Evolutionary conservation across 2,113 vertebrate species (phyloP).

Genomic region (Tragelaphus scriptus): DNA sequence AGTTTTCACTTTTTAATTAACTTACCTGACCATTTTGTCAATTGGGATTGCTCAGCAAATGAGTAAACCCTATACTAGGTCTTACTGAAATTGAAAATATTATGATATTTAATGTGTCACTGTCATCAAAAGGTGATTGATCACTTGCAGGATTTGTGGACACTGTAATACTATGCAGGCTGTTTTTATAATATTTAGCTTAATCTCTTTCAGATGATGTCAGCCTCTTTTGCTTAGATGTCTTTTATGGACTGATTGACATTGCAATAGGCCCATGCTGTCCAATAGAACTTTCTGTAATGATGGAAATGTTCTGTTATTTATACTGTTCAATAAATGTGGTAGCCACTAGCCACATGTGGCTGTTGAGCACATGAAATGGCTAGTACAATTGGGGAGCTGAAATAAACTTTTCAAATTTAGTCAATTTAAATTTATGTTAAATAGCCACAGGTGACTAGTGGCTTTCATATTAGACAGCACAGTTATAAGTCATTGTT

Average conservation of each 20-base stretch:
- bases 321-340: background rate
- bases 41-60: background rate
- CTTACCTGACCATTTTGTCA: constrained; percentile 2
- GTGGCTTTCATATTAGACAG: background rate
- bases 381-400: background rate
- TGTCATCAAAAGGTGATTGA: constrained; percentile 24
- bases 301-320: background rate
- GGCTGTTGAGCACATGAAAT: background rate
- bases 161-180: background rate
- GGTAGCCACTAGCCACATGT: background rate
- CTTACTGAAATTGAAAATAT: constrained; percentile 24
- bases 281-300: background rate
- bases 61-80: background rate
- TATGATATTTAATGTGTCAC: background rate
- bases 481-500: constrained; percentile 29
- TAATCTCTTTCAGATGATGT: constrained; percentile 19
- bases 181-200: constrained; percentile 13
- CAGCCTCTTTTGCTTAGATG: background rate
- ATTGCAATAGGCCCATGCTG: background rate
- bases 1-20: background rate
- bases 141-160: background rate
- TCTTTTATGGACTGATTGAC: constrained; percentile 8
- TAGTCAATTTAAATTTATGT: constrained; percentile 37
- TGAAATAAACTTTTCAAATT: constrained; percentile 21
- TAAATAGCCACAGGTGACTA: background rate